Base-by-base conservation (phyloP, 2,113 vertebrate genomes). In the Pelmatolapia mariae region DNA sequence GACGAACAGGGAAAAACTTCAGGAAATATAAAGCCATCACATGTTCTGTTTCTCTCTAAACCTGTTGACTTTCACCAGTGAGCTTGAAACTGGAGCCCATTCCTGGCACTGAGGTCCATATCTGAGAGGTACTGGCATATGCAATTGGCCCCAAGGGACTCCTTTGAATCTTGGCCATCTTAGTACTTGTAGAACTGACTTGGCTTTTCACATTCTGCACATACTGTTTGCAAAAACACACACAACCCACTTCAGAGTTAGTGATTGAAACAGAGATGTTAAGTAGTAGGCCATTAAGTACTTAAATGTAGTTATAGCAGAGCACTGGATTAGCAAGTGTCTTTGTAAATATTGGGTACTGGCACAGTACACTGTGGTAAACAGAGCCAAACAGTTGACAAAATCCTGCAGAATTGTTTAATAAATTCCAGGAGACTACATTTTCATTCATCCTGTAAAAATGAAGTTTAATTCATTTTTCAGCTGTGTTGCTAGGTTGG, bases 41-140 rank as follows among this genome's bases (percentile, higher is more conserved):
- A 84, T 80, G 45, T 80, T 83, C 54, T 54, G 19, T 80, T 91
- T 84, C 68, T 80, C 26, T 89, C 33, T 22, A 83, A 89, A 82
- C 73, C 80, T 86, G 63, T 47, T 18, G 18, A 54, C 80, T 88
- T 86, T 90, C 18, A 82, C 71, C 78, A 83, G 73, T 7, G 8
- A 86, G 53, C 83, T 86, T 90, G 87, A 90, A 93, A 89, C 80
- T 94, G 88, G 90, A 93, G 45, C 89, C 40, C 59, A 53, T 91
- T 93, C 45, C 86, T 86, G 57, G 83, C 53, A 90, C 89, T 86
- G 85, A 80, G 52, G 83, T 90, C 84, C 83, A 68, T 84, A 80
- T 83, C 89, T 91, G 85, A 89, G 83, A 86, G 84, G 57, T 61
- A 87, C 86, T 91, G 91, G 76, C 85, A 93, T 83, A 89, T 87